Evolutionary conservation across 2,888 invertebrate species (phyloP).

Genomic region (Drosophila monieri): DNA sequence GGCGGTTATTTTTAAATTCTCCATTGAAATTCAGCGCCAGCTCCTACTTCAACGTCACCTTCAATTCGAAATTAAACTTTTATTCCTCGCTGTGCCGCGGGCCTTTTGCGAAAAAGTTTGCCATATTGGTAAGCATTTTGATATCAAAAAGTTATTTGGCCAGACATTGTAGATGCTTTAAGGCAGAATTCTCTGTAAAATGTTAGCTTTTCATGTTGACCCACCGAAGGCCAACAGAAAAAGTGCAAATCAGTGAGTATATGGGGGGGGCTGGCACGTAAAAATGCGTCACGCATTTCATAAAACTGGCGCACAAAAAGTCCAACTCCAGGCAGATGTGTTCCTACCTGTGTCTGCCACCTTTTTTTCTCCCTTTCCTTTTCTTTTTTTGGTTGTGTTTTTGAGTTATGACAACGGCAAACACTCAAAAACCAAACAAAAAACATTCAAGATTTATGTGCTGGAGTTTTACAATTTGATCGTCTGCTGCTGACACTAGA

Average conservation of each 20-base stretch:
- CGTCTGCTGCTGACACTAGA: conserved; percentile 73
- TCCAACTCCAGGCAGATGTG: conserved; percentile 51
- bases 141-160: conserved; percentile 51
- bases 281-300: conserved; percentile 74
- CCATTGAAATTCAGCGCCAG: conserved; percentile 43
- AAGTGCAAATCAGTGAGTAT: conserved; percentile 8
- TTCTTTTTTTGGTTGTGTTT: conserved; percentile 44
- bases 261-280: conserved; percentile 31
- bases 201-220: conserved; percentile 57
- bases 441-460: conserved; percentile 71
- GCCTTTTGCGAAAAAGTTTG: conserved; percentile 43
- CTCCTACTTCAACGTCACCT: conserved; percentile 31
- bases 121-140: conserved; percentile 38
- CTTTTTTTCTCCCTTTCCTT: conserved; percentile 26
- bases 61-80: conserved; percentile 28
- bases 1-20: conserved; percentile 56
- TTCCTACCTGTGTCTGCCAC: conserved; percentile 4
- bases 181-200: conserved; percentile 52
- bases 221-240: conserved; percentile 15
- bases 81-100: conserved; percentile 36
- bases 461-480: conserved; percentile 77
- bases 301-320: conserved; percentile 43
- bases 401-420: conserved; percentile 64
- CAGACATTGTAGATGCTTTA: conserved; percentile 48
- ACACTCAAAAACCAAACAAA: conserved; percentile 20